Conservation (phyloP, 2,797 vertebrate genomes). For the Avahi laniger region DNA sequence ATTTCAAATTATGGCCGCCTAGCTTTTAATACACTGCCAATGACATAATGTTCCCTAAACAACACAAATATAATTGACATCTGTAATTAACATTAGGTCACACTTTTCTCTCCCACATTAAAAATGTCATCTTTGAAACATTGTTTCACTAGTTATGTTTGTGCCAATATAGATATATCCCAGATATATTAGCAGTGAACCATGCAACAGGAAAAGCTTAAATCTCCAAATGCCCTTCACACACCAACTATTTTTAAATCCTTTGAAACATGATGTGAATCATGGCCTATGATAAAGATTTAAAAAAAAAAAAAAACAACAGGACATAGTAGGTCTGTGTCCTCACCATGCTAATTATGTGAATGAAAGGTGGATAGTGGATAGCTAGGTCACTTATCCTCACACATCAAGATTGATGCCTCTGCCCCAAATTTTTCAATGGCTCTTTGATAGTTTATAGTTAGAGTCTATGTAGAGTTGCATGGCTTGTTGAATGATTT, state of each 20-base stretch:
- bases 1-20: slow-evolving; percentile 77
- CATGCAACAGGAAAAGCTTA: slow-evolving; percentile 74
- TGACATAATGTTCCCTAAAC: slow-evolving; percentile 81
- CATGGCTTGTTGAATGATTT: slow-evolving; percentile 6
- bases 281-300: slow-evolving; percentile 1
- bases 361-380: slow-evolving; percentile 16
- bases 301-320: background rate
- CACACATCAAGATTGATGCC: background rate
- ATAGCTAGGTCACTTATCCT: background rate
- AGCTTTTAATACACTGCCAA: slow-evolving; percentile 77
- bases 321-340: slow-evolving; percentile 53
- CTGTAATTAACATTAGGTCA: slow-evolving; percentile 82
- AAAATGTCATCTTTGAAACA: slow-evolving; percentile 80
- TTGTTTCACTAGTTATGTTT: slow-evolving; percentile 78
- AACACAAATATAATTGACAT: slow-evolving; percentile 81
- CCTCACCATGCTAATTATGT: background rate
- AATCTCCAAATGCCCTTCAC: slow-evolving; percentile 82
- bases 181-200: slow-evolving; percentile 79
- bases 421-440: background rate
- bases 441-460: background rate
- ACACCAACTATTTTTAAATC: slow-evolving; percentile 74
- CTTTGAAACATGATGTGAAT: slow-evolving; percentile 67
- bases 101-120: slow-evolving; percentile 78
- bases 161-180: slow-evolving; percentile 78
- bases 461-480: background rate